Evolutionary conservation across 2,888 invertebrate species (phyloP), one percentile per base, ranked within the genome.

Genomic region (Perithous albicinctus): DNA sequence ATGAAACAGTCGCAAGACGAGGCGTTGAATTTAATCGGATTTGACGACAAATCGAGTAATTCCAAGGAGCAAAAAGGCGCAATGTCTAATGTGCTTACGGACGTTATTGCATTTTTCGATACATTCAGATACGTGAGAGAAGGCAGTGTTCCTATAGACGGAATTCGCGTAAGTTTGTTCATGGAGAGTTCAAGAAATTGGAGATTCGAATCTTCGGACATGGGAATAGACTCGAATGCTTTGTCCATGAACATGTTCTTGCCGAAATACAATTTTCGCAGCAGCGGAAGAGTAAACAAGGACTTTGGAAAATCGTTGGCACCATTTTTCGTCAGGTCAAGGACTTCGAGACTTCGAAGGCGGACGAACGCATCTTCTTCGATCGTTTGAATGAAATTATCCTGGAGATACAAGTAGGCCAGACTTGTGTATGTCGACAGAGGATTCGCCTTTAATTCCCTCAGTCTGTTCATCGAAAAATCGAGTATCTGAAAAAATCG

Each of bases 1-100:
- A 76, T 54, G 23, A 86, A 84, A 70, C 92, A 92, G 2, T 90
- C 90, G 86, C 26, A 80, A 3, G 72, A 43, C 15, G 83, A 26
- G 61, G 84, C 73, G 51, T 85, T 82, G 63, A 88, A 88, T 8
- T 35, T 78, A 20, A 92, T 79, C 1, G 84, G 84, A 70, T 92
- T 92, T 0, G 64, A 84, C 1, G 89, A 80, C 0, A 94, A 87
- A 88, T 96, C 95, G 46, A 96, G 93, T 81, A 93, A 93, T 79
- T 93, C 93, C 35, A 96, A 92, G 79, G 94, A 94, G 89, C 96
- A 96, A 93, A 95, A 94, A 1, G 94, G 92, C 0, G 95, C 95
- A 84, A 96, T 93, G 70, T 94, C 94, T 29, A 93, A 91, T 3
- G 94, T 93, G 3, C 92, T 93, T 0, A 95, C 85, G 1, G 87